Base-by-base conservation (phyloP, 2,888 invertebrate genomes). In the Agrochola lota region DNA sequence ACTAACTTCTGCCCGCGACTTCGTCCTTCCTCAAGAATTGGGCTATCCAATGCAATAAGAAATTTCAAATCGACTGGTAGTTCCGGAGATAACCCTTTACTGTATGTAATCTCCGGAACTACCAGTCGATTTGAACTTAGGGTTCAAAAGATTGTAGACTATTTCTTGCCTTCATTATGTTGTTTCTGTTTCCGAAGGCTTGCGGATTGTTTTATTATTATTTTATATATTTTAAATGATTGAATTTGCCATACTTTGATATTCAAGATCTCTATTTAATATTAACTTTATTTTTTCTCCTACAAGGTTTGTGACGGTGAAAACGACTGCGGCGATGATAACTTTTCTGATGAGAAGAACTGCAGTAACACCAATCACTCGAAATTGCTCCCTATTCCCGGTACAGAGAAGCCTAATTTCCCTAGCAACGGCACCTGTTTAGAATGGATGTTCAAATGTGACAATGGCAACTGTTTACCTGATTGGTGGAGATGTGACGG, bases 401-500 rank as follows among this genome's bases (percentile, higher is more conserved):
- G 87, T 6, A 89, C 91, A 9, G 91, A 92, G 43, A 91, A 91
- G 63, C 91, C 93, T 0, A 90, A 88, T 68, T 95, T 95, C 93
- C 87, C 93, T 74, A 83, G 89, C 83, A 95, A 95, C 85, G 90
- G 90, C 11, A 94, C 97, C 0, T 98, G 98, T 88, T 97, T 97
- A 68, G 97, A 98, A 84, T 98, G 98, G 98, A 98, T 98, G 98
- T 98, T 98, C 91, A 97, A 97, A 86, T 98, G 98, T 89, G 94
- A 96, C 30, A 98, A 98, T 87, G 97, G 94, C 17, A 97, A 97
- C 91, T 98, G 98, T 90, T 96, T 98, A 67, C 98, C 98, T 0
- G 97, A 97, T 84, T 98, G 98, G 98, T 98, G 98, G 98, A 97
- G 98, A 84, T 98, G 98, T 90, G 98, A 98, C 90, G 97, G 94